Base-by-base conservation (phyloP, 2,113 vertebrate species). In the Pterophyllum scalare region DNA sequence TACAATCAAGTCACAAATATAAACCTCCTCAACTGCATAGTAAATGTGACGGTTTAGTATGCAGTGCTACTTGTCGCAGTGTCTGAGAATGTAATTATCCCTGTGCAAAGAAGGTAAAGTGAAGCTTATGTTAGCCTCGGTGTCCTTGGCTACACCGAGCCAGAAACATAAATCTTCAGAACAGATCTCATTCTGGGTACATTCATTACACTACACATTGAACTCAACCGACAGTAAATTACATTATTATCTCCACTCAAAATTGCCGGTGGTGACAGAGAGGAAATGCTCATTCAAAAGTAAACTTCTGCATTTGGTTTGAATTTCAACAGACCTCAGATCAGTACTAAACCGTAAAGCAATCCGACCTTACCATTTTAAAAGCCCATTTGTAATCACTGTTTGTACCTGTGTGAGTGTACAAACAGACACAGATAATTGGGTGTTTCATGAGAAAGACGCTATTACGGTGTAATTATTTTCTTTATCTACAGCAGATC, bases 71-170 rank as follows among this genome's bases (percentile, higher is more conserved):
- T 90, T 81, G 88, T 83, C 80, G 79, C 83, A 1, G 61, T 61
- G 74, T 84, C 83, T 86, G 85, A 78, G 79, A 89, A 82, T 86
- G 88, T 88, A 93, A 93, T 92, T 92, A 91, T 91, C 83, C 74
- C 49, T 87, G 79, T 75, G 77, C 81, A 85, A 91, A 89, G 85
- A 89, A 77, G 88, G 80, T 82, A 81, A 91, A 89, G 81, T 64
- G 84, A 87, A 74, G 81, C 76, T 80, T 76, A 74, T 83, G 89
- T 87, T 88, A 85, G 87, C 78, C 60, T 70, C 12, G 19, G 61
- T 78, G 87, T 91, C 86, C 84, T 90, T 81, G 81, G 84, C 83
- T 86, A 82, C 57, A 65, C 52, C 5, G 19, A 77, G 78, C 81
- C 77, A 59, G 60, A 80, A 59, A 74, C 87, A 84, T 86, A 90